Base-by-base conservation (phyloP, 2,113 vertebrate genomes). In the Amblyornis subalaris region DNA sequence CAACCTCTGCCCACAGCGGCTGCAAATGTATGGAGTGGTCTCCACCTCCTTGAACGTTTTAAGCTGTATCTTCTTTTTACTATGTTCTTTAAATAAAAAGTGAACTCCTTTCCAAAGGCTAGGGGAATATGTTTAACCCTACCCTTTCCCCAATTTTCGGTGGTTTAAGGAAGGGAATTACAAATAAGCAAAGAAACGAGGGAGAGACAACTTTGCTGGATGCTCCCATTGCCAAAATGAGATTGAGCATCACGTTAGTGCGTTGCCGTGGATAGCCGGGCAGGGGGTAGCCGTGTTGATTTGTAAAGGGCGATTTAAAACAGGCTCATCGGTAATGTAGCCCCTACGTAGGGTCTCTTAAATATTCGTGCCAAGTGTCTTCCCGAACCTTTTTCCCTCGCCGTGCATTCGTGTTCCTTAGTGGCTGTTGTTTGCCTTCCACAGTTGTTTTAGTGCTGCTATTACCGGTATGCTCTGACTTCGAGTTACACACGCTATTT, bases 231-330 rank as follows among this genome's bases (percentile, higher is more conserved):
- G 94, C 97, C 96, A 97, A 97, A 98, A 95, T 98, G 97, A 98
- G 98, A 99, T 98, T 98, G 98, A 99, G 98, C 98, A 97, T 99
- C 98, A 98, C 98, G 98, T 98, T 99, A 98, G 98, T 97, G 99
- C 97, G 76, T 97, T 98, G 98, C 98, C 97, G 98, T 98, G 98
- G 96, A 62, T 81, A 97, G 93, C 89, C 94, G 97, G 97, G 97
- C 98, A 98, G 96, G 96, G 96, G 96, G 96, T 97, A 98, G 97
- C 97, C 94, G 94, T 94, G 95, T 96, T 98, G 98, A 98, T 98
- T 98, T 98, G 98, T 98, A 98, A 97, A 97, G 71, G 45, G n/a
- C 3, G 94, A 98, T 98, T 98, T 98, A 96, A 96, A 98, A 95
- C 91, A 96, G 97, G 97, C 96, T 98, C 82, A 16, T 83, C 87